Base-by-base conservation (phyloP, 2,113 vertebrate species). In the Dipodomys spectabilis region DNA sequence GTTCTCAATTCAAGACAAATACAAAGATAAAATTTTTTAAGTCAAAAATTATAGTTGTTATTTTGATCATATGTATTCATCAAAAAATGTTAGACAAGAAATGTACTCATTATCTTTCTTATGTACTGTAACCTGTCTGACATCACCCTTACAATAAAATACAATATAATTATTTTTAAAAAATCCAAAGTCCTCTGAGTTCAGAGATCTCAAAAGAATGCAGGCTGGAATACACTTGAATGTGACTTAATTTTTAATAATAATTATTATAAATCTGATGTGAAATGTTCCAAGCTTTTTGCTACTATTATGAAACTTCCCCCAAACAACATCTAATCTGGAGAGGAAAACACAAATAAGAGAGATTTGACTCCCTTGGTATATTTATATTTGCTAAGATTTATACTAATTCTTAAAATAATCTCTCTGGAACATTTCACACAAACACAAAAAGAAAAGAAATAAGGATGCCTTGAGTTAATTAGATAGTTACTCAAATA, bases 401-500 rank as follows among this genome's bases (percentile, higher is more conserved):
- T 87, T 87, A 45, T 68, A 89, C 57, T 20, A 15, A 25, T 1
- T 79, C 72, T 30, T 81, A 23, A 57, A 96, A 94, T 72, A 90
- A 88, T 62, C 45, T 94, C 91, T 67, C 81, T 6, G 57, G 85
- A 95, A 93, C 75, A 85, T 5, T 77, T 82, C 28, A 90, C 53
- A 75, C 87, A 81, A 19, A 71, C 39, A 81, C 12, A 44, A 32
- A 67, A 23, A 44, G 7, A 30, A 27, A 5, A 30, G 9, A 13
- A 2, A 75, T 19, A 35, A 53, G 22, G 6, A 67, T 82, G 27
- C 62, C n/a, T 1, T 96, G 57, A 95, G 85, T 95, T 88, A 95
- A 93, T 96, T 88, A 96, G 25, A 96, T 74, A 44, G 82, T 53
- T 93, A 73, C 90, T 97, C 60, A 81, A 74, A 82, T 64, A 83